A percentile compares a stretch with the other conserved stretches of the same genome.
These are phyloP conservation scores for Lycopodina hypogea DNA, from an alignment of 37 sponge, comb jelly and placozoan species.

Conservation along the genomic window DNA sequence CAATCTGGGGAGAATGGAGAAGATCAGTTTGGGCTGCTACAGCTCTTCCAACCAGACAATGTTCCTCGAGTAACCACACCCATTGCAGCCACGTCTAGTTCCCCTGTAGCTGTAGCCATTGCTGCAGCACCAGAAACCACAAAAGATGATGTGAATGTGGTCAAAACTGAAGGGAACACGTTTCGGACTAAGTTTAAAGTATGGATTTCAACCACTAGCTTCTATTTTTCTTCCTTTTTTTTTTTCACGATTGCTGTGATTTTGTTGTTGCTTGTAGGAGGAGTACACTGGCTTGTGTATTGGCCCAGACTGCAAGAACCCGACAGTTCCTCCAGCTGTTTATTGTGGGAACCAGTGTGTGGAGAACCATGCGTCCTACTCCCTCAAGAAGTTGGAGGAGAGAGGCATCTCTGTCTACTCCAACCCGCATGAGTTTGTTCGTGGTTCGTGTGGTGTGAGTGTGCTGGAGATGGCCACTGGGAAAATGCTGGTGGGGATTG, in stretches of 20 bases:
- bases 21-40: slow-evolving; percentile 32
- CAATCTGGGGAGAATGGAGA: neutral
- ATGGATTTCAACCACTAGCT: too few relatives aligned
- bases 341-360: slow-evolving; percentile 62
- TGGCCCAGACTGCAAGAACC: slow-evolving; percentile 36
- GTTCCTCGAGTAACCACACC: slow-evolving; percentile 2
- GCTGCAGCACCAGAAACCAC: neutral
- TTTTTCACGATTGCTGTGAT: neutral
- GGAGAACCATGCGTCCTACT: slow-evolving; percentile 33
- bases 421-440: slow-evolving; percentile 32
- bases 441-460: slow-evolving; percentile 55
- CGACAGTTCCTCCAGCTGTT: slow-evolving; percentile 35
- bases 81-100: neutral
- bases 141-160: neutral
- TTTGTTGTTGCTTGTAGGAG: slow-evolving; percentile 18
- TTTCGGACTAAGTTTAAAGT: slow-evolving; percentile 10
- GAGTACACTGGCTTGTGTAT: slow-evolving; percentile 22
- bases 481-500: slow-evolving; percentile 57
- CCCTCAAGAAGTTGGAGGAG: slow-evolving; percentile 42
- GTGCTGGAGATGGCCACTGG: slow-evolving; percentile 69
- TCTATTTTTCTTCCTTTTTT: neutral
- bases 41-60: slow-evolving; percentile 50
- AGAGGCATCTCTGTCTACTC: slow-evolving; percentile 46
- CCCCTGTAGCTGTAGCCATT: neutral
- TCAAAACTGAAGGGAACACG: neutral